phyloP scores from a whole-genome alignment of 2,888 invertebrate species.

The Standfussiana lucernea region DNA sequence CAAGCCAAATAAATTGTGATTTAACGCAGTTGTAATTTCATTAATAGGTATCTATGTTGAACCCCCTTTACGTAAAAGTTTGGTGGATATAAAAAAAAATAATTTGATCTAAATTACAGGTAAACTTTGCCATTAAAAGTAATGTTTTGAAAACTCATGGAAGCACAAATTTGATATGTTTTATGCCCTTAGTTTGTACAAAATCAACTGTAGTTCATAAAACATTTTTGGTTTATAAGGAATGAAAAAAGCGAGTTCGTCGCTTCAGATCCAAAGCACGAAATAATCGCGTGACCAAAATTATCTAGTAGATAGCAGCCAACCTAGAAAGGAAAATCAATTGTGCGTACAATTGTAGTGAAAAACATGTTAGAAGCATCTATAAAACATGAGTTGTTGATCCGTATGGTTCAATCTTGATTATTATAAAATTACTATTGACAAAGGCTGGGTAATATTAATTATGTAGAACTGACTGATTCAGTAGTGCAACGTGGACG shows the following conservation, averaged over 20 bases:
- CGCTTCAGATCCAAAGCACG: slow-evolving; percentile 16
- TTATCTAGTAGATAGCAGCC: slow-evolving; percentile 35
- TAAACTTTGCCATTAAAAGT: slow-evolving; percentile 11
- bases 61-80: slow-evolving; percentile 53
- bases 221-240: neutral
- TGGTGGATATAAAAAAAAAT: slow-evolving; percentile 31
- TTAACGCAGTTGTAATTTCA: slow-evolving; percentile 74
- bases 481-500: neutral
- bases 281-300: slow-evolving; percentile 51
- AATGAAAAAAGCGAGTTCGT: neutral
- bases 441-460: neutral
- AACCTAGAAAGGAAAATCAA: slow-evolving; percentile 40
- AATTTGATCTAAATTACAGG: slow-evolving; percentile 25
- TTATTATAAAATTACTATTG: neutral
- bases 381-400: neutral
- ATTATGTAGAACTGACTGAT: neutral
- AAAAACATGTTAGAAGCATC: neutral
- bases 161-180: neutral
- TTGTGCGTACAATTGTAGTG: slow-evolving; percentile 22
- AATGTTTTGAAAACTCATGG: neutral
- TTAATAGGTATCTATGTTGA: slow-evolving; percentile 68
- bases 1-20: slow-evolving; percentile 79
- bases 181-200: neutral
- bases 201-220: slow-evolving; percentile 3
- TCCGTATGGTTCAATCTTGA: neutral